Conservation (phyloP, 2,797 vertebrate species). For the Xenops minutus region DNA sequence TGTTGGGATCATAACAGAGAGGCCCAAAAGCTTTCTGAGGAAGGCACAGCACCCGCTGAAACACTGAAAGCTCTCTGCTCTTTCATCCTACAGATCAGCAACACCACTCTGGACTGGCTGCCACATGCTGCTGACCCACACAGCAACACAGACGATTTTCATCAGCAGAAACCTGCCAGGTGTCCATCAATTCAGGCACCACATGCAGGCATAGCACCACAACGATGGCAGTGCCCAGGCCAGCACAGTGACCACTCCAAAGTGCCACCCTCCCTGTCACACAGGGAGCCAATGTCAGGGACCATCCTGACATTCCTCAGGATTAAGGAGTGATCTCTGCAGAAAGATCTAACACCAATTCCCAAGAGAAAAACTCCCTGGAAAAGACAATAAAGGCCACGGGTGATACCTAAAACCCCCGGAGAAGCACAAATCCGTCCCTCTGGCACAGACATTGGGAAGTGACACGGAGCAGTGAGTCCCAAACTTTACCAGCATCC, state of each 20-base stretch:
- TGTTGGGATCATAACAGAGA: background rate
- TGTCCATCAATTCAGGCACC: fast-evolving
- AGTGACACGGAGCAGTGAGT: background rate
- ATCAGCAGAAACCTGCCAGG: background rate
- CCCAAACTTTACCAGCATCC: background rate
- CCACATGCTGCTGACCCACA: background rate
- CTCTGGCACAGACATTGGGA: background rate
- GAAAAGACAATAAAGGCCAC: background rate
- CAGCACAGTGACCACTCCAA: background rate
- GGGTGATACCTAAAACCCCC: background rate
- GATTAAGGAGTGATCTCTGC: background rate
- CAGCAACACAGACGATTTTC: background rate
- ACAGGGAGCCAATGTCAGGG: background rate
- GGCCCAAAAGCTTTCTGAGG: background rate
- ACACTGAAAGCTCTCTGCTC: background rate
- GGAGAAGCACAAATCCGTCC: background rate
- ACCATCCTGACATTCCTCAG: background rate
- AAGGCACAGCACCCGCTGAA: background rate
- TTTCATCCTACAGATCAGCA: background rate
- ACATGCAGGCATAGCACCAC: fast-evolving
- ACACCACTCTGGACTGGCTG: background rate
- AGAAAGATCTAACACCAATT: background rate
- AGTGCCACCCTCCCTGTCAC: background rate
- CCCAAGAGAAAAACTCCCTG: background rate
- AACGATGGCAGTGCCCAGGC: background rate